These are phyloP conservation scores for Orycteropus afer DNA, from an alignment of 2,113 vertebrate genomes.

Conservation along the genomic window DNA sequence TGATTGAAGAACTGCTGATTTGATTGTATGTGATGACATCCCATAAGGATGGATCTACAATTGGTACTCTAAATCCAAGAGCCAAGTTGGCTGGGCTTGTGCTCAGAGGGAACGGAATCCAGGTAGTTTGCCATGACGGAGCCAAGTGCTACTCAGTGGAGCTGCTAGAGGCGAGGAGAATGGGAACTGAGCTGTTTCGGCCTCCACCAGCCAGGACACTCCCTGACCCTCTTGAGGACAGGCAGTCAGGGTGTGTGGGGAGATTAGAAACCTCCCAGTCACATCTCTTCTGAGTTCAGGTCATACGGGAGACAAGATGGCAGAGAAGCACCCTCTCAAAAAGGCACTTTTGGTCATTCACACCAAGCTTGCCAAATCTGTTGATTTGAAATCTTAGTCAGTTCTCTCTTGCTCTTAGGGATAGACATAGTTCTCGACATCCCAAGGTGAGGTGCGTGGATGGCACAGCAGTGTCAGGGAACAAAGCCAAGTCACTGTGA, in stretches of 20 bases:
- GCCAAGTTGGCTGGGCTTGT: not conserved
- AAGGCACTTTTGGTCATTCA: no score
- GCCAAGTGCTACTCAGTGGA: not conserved
- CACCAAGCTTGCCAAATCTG: no score
- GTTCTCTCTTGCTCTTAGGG: not conserved
- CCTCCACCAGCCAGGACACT: fast-evolving
- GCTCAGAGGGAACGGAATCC: fast-evolving
- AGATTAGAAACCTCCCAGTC: fast-evolving
- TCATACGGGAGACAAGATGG: fast-evolving
- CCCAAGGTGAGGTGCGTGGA: fast-evolving
- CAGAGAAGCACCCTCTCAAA: not conserved
- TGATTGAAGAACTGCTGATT: not conserved
- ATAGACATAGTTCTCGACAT: fast-evolving
- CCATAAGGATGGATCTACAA: not conserved
- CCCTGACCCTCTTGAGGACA: not conserved
- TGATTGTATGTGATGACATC: fast-evolving
- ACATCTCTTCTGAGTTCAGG: not conserved
- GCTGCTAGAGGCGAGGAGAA: no score
- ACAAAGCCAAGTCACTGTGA: not conserved
- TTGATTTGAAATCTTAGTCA: fast-evolving
- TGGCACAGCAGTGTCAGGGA: fast-evolving
- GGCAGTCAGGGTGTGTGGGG: not conserved
- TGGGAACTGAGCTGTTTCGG: fast-evolving
- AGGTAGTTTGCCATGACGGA: fast-evolving
- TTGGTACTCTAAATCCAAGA: fast-evolving